These are phyloP conservation scores for Strix uralensis DNA, from an alignment of 2,113 vertebrate species.

Conservation along the genomic window DNA sequence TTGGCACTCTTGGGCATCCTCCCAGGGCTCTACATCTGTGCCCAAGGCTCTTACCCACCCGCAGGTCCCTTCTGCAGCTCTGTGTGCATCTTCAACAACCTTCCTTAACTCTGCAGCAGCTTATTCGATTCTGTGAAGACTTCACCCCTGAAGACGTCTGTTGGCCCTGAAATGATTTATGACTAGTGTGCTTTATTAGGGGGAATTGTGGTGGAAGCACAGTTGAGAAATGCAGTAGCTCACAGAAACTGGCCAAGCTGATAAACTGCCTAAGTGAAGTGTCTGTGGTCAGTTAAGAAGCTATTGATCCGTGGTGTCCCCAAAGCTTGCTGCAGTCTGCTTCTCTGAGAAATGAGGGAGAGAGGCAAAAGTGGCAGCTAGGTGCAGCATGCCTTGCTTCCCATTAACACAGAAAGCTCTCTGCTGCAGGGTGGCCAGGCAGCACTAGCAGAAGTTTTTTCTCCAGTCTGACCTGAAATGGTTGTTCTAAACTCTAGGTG, in stretches of 20 bases:
- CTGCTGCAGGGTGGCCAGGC: background rate
- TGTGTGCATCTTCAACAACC: no score
- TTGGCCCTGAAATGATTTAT: background rate
- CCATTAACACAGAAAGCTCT: fast-evolving
- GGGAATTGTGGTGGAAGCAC: no score
- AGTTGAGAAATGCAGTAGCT: background rate
- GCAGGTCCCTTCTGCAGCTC: background rate
- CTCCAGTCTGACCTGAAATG: background rate
- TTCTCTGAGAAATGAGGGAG: background rate
- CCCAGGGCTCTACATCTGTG: fast-evolving
- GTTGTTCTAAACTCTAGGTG: background rate
- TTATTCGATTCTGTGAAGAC: fast-evolving
- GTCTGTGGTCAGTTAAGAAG: background rate
- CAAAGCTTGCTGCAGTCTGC: background rate
- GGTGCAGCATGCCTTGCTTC: background rate
- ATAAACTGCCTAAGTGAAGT: background rate
- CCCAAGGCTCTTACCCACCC: no score
- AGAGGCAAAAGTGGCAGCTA: no score
- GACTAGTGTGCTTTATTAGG: background rate
- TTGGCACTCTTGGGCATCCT: background rate
- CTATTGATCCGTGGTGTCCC: fast-evolving
- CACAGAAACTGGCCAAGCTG: background rate
- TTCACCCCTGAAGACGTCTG: background rate
- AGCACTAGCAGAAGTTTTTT: background rate
- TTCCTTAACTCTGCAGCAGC: background rate